phyloP scores from a whole-genome alignment of 2,113 vertebrate species.

The Vombatus ursinus region DNA sequence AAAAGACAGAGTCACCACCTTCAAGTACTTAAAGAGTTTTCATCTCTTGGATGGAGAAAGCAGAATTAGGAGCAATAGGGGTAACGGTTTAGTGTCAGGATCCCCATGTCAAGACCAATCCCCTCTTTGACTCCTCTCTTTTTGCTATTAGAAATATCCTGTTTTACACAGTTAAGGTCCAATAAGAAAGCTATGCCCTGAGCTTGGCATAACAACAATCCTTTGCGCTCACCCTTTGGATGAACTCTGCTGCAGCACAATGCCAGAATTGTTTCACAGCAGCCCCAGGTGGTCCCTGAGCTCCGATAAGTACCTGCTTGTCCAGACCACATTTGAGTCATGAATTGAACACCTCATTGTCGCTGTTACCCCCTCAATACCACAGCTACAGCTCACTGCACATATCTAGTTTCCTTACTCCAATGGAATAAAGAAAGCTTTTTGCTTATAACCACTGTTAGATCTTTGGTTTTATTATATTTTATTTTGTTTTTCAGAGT shows the following conservation, averaged over 20 bases:
- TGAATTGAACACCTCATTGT: not conserved
- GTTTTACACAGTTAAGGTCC: not conserved
- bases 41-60: not conserved
- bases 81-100: not conserved
- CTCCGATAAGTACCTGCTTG: not conserved
- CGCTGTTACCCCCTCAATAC: not conserved
- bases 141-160: not conserved
- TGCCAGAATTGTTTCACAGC: not conserved
- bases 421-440: not conserved
- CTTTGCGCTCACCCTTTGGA: not conserved
- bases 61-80: not conserved
- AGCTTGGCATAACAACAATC: not conserved
- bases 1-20: not conserved
- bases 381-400: not conserved
- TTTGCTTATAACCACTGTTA: too few relatives aligned
- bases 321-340: not conserved
- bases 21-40: not conserved
- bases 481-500: too few relatives aligned
- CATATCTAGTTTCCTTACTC: not conserved
- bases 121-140: not conserved
- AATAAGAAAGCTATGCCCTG: not conserved
- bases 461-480: too few relatives aligned
- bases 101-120: not conserved
- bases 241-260: not conserved
- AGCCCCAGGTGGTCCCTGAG: not conserved